Evolutionary conservation across 2,797 vertebrate species (phyloP), one percentile per base, ranked within the genome.

Genomic region (Cynodonichthys magdalenae): DNA sequence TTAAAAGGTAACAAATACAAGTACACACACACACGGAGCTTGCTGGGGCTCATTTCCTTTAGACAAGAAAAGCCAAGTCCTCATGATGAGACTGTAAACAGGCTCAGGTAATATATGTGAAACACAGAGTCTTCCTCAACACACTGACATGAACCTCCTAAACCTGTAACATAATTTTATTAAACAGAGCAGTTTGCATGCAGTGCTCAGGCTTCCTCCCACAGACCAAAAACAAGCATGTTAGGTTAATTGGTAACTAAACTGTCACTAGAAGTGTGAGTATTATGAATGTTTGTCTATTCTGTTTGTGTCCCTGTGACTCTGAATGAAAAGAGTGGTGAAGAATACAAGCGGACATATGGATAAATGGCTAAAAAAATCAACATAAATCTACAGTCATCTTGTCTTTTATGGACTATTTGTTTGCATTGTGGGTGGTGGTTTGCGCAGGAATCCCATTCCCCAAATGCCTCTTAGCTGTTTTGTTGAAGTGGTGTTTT

Each of bases 401-500:
- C 29, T 39, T 48, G 5, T 19, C 28, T 63, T 18, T 4, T 24
- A 31, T 5, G 10, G 8, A 63, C 52, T 29, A 52, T 0, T 6
- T 39, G 27, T 27, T 15, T 66, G 46, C 42, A 14, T 41, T 45
- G 12, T 50, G 11, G 39, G 60, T 17, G 58, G 39, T 58, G 52
- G 29, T 36, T 24, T 20, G 41, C 50, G 31, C 18, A 62, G 52
- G 15, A 36, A 77, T 87, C 63, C 82, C 64, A 41, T 64, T 65
- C 34, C 55, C 1, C n/a, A 36, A 68, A 29, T 63, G 56, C 61
- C 39, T 56, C 53, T 68, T 73, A 69, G 85, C 78, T 83, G 79
- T 81, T 87, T 84, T 83, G 59, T 75, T 63, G 50, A 68, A 69
- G 66, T 72, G 63, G 57, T 63, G 45, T 76, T 34, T 79, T 85